phyloP scores from a whole-genome alignment of 2,113 vertebrate species.

The Corythornis cristatus region DNA sequence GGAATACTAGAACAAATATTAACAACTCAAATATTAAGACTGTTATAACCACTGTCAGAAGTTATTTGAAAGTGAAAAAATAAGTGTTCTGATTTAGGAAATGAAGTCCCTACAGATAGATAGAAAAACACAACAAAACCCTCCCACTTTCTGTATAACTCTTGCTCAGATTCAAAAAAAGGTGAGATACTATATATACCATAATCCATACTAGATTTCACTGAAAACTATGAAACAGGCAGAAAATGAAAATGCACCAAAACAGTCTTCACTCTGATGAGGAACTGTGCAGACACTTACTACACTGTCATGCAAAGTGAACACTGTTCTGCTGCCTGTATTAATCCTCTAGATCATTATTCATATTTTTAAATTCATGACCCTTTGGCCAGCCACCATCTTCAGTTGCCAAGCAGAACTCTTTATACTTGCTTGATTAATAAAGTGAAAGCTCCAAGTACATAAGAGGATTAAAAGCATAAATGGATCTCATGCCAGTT shows the following conservation, averaged over 20 bases:
- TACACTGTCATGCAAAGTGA: not conserved
- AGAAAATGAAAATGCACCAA: not conserved
- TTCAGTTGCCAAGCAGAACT: not conserved
- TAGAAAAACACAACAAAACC: not conserved
- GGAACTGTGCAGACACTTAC: not conserved
- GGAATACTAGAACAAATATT: not conserved
- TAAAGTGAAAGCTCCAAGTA: slow-evolving; percentile 6
- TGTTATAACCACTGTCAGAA: not conserved
- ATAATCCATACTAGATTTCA: not conserved
- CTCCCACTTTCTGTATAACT: not conserved
- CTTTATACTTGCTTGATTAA: slow-evolving; percentile 6
- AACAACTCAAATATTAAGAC: not conserved
- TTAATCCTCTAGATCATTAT: not conserved
- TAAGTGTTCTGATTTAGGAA: not conserved
- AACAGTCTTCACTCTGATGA: not conserved
- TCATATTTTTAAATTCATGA: not conserved
- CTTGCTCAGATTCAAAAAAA: not conserved
- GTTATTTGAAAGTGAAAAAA: not conserved
- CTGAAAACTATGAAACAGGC: not conserved
- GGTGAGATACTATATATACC: no score
- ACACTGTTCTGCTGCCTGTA: not conserved
- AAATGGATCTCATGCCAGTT: not conserved
- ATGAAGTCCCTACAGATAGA: not conserved
- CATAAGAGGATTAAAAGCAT: slow-evolving; percentile 16
- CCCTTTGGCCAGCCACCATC: not conserved